These are phyloP conservation scores for Triplophysa yarkandensis DNA, from an alignment of 2,797 vertebrate genomes.

Conservation along the genomic window DNA sequence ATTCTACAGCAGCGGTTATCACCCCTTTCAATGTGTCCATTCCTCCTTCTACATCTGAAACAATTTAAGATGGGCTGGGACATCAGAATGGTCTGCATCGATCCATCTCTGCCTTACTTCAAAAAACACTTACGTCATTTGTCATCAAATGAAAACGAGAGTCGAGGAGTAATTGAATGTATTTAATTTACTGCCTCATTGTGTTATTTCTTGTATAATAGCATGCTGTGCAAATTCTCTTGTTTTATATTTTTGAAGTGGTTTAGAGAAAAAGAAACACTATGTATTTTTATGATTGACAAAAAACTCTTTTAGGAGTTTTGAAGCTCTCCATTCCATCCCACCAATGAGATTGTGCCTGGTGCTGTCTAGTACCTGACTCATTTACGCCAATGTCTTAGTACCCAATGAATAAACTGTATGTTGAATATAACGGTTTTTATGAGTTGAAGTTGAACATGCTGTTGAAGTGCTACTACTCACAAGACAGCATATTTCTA, in stretches of 20 bases:
- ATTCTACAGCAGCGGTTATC: slow-evolving; percentile 16
- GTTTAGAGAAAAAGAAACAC: slow-evolving; percentile 61
- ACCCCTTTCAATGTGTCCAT: slow-evolving; percentile 30
- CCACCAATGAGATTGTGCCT: slow-evolving; percentile 61
- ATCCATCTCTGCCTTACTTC: slow-evolving; percentile 66
- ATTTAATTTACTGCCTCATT: slow-evolving; percentile 64
- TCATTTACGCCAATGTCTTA: slow-evolving; percentile 58
- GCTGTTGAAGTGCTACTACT: slow-evolving; percentile 8
- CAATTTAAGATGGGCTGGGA: slow-evolving; percentile 47
- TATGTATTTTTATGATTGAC: slow-evolving; percentile 66
- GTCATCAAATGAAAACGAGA: slow-evolving; percentile 45
- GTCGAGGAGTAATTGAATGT: slow-evolving; percentile 55
- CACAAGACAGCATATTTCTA: slow-evolving; percentile 3
- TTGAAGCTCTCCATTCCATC: slow-evolving; percentile 59
- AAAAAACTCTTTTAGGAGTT: slow-evolving; percentile 61
- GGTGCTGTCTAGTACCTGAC: slow-evolving; percentile 60
- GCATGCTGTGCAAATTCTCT: slow-evolving; percentile 66
- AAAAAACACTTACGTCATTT: slow-evolving; percentile 49
- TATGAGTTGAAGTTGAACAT: slow-evolving; percentile 43
- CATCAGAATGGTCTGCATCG: slow-evolving; percentile 58
- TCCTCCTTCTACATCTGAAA: slow-evolving; percentile 47
- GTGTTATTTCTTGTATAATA: slow-evolving; percentile 64
- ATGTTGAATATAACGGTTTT: slow-evolving; percentile 59
- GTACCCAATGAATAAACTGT: slow-evolving; percentile 60
- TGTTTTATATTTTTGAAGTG: slow-evolving; percentile 63